These are phyloP conservation scores for Cyanoderma ruficeps DNA, from an alignment of 2,113 vertebrate genomes.

Conservation along the genomic window DNA sequence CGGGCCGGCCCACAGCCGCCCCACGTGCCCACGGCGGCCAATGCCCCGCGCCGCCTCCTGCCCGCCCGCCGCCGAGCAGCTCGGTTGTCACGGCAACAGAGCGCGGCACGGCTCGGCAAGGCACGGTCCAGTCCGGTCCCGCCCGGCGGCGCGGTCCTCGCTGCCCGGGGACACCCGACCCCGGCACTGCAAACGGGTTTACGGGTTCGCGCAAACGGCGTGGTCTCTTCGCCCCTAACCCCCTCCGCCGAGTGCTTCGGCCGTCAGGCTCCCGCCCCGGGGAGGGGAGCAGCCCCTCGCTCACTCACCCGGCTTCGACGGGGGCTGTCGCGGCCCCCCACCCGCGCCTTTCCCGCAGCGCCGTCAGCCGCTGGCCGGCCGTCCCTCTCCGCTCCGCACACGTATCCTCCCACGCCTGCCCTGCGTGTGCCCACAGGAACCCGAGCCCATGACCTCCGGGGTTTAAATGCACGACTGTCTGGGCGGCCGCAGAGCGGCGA, in stretches of 20 bases:
- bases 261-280: neutral
- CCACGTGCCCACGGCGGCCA: neutral
- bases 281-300: neutral
- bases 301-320: neutral
- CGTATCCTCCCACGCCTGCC: constrained; percentile 61
- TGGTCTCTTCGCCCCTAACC: rapidly evolving
- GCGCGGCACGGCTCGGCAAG: neutral
- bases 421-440: constrained; percentile 78
- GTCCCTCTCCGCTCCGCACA: rapidly evolving
- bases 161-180: neutral
- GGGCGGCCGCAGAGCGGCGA: neutral
- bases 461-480: neutral
- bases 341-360: neutral
- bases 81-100: neutral
- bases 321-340: neutral
- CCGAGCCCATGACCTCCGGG: constrained; percentile 27
- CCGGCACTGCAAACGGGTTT: neutral
- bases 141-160: neutral
- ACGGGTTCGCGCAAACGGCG: neutral
- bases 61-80: neutral
- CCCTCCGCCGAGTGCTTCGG: rapidly evolving
- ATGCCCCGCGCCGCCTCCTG: neutral
- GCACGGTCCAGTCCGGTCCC: neutral
- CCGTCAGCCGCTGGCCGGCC: neutral
- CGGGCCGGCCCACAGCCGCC: neutral